Base-by-base conservation (phyloP, 2,113 vertebrate genomes). In the Hyla sarda region DNA sequence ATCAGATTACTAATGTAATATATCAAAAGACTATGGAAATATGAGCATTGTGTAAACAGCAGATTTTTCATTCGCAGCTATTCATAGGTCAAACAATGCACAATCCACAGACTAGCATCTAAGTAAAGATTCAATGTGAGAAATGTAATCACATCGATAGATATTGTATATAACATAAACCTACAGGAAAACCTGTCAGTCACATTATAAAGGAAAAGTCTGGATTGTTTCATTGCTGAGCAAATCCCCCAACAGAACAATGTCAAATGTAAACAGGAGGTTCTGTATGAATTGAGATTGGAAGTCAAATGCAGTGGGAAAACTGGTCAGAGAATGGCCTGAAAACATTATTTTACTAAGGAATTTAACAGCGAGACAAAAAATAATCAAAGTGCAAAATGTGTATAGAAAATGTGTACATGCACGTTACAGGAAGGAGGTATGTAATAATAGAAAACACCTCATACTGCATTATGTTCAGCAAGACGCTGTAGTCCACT, bases 191-290 rank as follows among this genome's bases (percentile, higher is more conserved):
- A 52, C 21, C 23, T 80, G 83, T n/a, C 28, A n/a, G 48, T 65
- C 83, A 67, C 8, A 28, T 67, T 78, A 71, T 79, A 80, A 72
- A 86, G 23, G 47, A 45, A 76, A 85, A 52, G 25, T 50, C 56
- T 80, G 65, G 76, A 58, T 81, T 86, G 48, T 80, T 86, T 81
- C 84, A 81, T 60, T 41, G 23, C 60, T 72, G 23, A 72, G 48
- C 65, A 81, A 65, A 72, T 73, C 17, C 45, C 48, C 54, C 30
- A 32, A 71, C n/a, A 73, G 77, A 85, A 85, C 84, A 85, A 85
- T 85, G 84, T 85, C 60, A 54, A 30, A 85, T 79, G 50, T 85
- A 85, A 85, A 85, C 84, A 85, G 84, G 77, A 86, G 65, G 76
- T 72, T 37, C 62, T 58, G 16, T 80, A 86, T 80, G 76, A 86